Evolutionary conservation across 2,888 invertebrate genomes (phyloP).

Genomic region (Ditylenchus weischeri): DNA sequence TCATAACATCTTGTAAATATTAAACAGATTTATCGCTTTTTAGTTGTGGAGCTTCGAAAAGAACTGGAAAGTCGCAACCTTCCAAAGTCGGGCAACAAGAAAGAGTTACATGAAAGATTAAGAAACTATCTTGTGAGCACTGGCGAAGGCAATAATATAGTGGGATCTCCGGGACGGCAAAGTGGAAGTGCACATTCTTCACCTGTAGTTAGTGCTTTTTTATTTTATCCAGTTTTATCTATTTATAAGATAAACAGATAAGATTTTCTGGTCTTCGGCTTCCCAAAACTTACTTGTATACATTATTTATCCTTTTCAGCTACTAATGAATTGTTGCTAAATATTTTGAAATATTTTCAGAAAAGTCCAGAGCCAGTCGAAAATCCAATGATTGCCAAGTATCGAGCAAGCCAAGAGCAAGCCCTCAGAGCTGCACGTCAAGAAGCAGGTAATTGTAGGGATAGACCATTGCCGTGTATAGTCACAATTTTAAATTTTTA

Average conservation of each 20-base stretch:
- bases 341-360: neutral
- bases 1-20: neutral
- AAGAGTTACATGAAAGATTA: conserved; percentile 44
- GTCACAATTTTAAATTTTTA: too few relatives aligned
- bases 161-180: neutral
- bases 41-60: conserved; percentile 45
- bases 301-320: neutral
- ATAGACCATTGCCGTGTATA: too few relatives aligned
- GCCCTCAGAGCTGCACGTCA: conserved; percentile 9
- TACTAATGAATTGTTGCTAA: too few relatives aligned
- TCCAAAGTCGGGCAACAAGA: conserved; percentile 45
- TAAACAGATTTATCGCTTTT: neutral
- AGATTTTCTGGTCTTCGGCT: neutral
- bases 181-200: conserved; percentile 1
- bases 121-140: conserved; percentile 19
- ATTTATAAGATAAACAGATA: neutral
- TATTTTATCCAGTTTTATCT: neutral
- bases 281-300: neutral
- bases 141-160: conserved; percentile 14
- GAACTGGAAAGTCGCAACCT: conserved; percentile 45
- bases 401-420: conserved; percentile 14
- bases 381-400: conserved; percentile 13
- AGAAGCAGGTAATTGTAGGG: conserved; percentile 15
- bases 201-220: neutral
- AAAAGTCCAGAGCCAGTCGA: conserved; percentile 6